Conservation (phyloP, 2,888 invertebrate genomes). For the Trachelus stipa region DNA sequence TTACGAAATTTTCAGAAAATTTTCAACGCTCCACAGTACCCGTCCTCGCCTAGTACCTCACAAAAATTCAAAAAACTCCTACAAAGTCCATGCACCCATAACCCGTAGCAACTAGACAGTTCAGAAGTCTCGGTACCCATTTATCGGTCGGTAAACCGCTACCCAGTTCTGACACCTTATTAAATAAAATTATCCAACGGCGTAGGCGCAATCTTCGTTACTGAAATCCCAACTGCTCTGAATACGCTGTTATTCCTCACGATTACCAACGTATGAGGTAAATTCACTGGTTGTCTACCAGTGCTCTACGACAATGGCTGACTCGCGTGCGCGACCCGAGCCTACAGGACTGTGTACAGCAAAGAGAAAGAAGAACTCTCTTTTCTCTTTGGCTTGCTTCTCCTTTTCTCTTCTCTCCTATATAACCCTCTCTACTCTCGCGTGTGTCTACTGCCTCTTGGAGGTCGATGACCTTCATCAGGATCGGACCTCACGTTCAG, state of each 20-base stretch:
- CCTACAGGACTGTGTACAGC: slow-evolving; percentile 25
- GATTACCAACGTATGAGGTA: neutral
- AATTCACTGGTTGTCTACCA: neutral
- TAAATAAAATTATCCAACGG: neutral
- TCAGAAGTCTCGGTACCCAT: neutral
- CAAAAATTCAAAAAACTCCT: neutral
- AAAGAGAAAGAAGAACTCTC: slow-evolving; percentile 31
- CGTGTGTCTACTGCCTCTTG: slow-evolving; percentile 18
- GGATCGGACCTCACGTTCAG: slow-evolving; percentile 57
- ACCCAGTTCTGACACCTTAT: neutral
- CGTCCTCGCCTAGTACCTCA: neutral
- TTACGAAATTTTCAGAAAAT: neutral
- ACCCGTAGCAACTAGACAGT: neutral
- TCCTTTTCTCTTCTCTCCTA: slow-evolving; percentile 3
- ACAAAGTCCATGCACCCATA: neutral
- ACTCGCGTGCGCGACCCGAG: slow-evolving; percentile 41
- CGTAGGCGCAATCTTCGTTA: neutral
- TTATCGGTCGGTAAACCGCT: neutral
- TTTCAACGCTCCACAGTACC: neutral
- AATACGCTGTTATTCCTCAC: neutral
- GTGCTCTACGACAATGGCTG: slow-evolving; percentile 45
- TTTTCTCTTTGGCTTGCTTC: slow-evolving; percentile 7
- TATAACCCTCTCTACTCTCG: slow-evolving; percentile 7
- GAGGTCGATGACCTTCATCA: slow-evolving; percentile 60
- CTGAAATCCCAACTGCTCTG: neutral